Conservation (phyloP, 2,113 vertebrate species). For the Hippocampus comes region DNA sequence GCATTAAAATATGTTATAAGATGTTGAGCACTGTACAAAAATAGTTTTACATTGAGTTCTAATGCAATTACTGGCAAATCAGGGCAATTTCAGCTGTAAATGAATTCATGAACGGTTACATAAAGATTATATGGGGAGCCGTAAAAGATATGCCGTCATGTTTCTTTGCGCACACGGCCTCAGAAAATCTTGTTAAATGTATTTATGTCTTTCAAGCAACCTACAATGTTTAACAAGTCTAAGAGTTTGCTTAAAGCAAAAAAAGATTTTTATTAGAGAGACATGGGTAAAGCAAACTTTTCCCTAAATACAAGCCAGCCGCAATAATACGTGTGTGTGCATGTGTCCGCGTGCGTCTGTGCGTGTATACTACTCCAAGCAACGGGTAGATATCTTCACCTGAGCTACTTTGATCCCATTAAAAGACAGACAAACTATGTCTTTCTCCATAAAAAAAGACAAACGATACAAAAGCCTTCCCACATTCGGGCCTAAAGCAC, state of each 20-base stretch:
- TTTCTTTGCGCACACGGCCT: conserved; percentile 34
- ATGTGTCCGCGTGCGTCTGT: conserved; percentile 2
- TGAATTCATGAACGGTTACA: conserved; percentile 26
- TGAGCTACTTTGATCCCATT: conserved; percentile 62
- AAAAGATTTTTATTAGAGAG: conserved; percentile 45
- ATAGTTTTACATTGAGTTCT: conserved; percentile 6
- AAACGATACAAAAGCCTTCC: conserved; percentile 55
- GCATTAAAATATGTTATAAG: background rate
- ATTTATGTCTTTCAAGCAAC: conserved; percentile 52
- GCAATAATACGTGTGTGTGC: conserved; percentile 4
- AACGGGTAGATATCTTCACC: conserved; percentile 60
- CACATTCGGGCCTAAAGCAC: conserved; percentile 48
- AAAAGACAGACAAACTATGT: conserved; percentile 65
- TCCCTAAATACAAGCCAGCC: conserved; percentile 29
- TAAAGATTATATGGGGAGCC: conserved; percentile 27
- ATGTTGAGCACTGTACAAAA: background rate
- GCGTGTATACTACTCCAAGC: background rate
- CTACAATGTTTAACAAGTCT: conserved; percentile 44
- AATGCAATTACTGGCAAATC: conserved; percentile 5
- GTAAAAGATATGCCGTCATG: conserved; percentile 30
- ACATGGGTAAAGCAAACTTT: conserved; percentile 44
- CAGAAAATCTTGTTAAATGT: conserved; percentile 54
- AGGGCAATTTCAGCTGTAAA: conserved; percentile 13
- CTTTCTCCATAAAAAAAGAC: conserved; percentile 56
- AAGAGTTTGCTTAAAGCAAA: conserved; percentile 37